Evolutionary conservation across 2,797 vertebrate species (phyloP).

Genomic region (Apodemus agrarius): DNA sequence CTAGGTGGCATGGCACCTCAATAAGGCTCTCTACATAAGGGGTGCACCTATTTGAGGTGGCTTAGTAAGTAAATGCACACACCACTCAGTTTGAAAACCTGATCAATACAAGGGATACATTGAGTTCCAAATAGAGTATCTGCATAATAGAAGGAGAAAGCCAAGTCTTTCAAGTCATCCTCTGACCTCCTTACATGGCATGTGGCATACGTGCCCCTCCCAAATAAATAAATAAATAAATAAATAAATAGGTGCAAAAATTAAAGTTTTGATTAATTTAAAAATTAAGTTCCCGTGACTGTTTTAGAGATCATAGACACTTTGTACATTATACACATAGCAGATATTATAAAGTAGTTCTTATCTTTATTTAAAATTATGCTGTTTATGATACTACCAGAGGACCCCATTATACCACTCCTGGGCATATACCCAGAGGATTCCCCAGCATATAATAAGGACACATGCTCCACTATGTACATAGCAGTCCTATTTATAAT

Average conservation of each 20-base stretch:
- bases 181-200: neutral
- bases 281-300: neutral
- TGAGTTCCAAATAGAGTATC: neutral
- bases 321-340: neutral
- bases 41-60: neutral
- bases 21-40: too few relatives aligned
- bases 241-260: neutral
- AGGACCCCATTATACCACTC: too few relatives aligned
- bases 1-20: too few relatives aligned
- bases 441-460: too few relatives aligned
- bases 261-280: neutral
- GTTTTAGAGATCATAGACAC: neutral
- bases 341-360: neutral
- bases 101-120: too few relatives aligned
- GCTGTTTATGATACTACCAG: neutral
- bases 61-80: neutral
- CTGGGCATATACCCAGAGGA: too few relatives aligned
- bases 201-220: too few relatives aligned
- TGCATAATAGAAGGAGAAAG: neutral
- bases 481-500: too few relatives aligned
- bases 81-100: neutral
- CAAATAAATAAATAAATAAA: neutral
- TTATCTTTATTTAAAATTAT: neutral
- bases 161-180: neutral
- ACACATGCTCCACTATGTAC: too few relatives aligned